Percentiles rank a stretch among this genome's conserved stretches.
Conservation (phyloP, 2,113 vertebrate species). For the Trematomus loennbergii region DNA sequence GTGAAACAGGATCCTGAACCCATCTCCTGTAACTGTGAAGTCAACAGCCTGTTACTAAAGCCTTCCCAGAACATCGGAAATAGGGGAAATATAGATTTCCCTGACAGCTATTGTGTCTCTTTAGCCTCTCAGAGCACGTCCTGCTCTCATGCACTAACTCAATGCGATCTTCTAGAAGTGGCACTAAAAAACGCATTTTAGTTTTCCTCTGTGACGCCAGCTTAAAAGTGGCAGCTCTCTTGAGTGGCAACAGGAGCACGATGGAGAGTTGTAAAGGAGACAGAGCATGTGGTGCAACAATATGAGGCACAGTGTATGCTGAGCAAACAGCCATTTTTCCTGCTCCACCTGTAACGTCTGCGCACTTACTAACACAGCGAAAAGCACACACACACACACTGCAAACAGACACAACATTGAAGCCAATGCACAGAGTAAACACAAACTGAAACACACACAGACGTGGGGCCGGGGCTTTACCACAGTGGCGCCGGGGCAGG, state of each 20-base stretch:
- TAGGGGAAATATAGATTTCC: constrained; percentile 43
- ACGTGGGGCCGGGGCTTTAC: constrained; percentile 73
- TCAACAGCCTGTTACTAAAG: constrained; percentile 39
- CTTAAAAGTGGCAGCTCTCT: constrained; percentile 33
- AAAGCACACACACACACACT: background rate
- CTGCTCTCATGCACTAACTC: constrained; percentile 15
- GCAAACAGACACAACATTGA: constrained; percentile 18
- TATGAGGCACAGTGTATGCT: constrained; percentile 14
- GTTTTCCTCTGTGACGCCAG: constrained; percentile 28
- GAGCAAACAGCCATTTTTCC: constrained; percentile 9
- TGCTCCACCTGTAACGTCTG: constrained; percentile 36
- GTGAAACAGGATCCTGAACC: constrained; percentile 43
- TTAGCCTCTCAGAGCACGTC: constrained; percentile 23
- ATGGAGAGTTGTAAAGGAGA: constrained; percentile 27
- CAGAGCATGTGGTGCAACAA: constrained; percentile 5
- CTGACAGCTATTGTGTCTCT: constrained; percentile 22
- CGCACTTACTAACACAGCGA: background rate
- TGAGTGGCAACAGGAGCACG: constrained; percentile 11
- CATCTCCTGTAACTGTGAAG: constrained; percentile 39
- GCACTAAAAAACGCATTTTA: constrained; percentile 19
- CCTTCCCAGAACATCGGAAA: constrained; percentile 40
- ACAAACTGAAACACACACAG: constrained; percentile 47
- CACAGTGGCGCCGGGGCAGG: constrained; percentile 77
- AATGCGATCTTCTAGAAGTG: constrained; percentile 12
- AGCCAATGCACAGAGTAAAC: constrained; percentile 52